Conservation (phyloP, 1,140 invertebrate genomes). For the Trichoplusia ni region DNA sequence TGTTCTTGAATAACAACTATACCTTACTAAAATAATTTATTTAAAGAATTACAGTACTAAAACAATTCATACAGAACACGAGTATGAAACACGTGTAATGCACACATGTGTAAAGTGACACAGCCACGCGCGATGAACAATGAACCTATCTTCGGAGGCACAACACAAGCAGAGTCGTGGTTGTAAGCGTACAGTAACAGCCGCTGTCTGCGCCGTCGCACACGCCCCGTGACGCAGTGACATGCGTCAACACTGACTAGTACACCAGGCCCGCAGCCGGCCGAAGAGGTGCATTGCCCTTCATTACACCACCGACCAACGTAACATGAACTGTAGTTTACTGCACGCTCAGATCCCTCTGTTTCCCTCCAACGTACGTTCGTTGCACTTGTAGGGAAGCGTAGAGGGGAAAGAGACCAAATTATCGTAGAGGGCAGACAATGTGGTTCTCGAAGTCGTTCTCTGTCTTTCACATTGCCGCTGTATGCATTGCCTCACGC, state of each 20-base stretch:
- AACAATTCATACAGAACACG: not conserved
- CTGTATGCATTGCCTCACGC: constrained; percentile 3
- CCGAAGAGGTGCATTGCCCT: constrained; percentile 50
- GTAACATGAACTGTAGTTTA: constrained; percentile 2
- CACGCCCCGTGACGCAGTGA: constrained; percentile 74
- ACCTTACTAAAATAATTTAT: no score
- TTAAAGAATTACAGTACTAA: no score
- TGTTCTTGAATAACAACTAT: no score
- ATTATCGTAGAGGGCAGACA: constrained; percentile 18
- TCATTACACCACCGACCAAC: constrained; percentile 22
- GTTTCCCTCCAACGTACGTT: constrained; percentile 23
- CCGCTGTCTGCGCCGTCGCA: constrained; percentile 35
- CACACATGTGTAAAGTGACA: not conserved
- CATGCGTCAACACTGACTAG: constrained; percentile 70
- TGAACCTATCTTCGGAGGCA: constrained; percentile 1
- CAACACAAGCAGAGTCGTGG: constrained; percentile 13
- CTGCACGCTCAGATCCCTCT: constrained; percentile 3
- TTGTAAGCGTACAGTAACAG: not conserved
- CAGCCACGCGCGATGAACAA: not conserved
- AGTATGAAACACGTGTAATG: not conserved
- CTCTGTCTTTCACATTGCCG: constrained; percentile 38
- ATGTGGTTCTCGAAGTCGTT: constrained; percentile 22
- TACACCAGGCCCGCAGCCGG: constrained; percentile 62
- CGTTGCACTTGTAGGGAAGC: constrained; percentile 15
- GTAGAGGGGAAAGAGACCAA: constrained; percentile 33